Conservation (phyloP, 2,113 vertebrate species). For the Centropus bengalensis region DNA sequence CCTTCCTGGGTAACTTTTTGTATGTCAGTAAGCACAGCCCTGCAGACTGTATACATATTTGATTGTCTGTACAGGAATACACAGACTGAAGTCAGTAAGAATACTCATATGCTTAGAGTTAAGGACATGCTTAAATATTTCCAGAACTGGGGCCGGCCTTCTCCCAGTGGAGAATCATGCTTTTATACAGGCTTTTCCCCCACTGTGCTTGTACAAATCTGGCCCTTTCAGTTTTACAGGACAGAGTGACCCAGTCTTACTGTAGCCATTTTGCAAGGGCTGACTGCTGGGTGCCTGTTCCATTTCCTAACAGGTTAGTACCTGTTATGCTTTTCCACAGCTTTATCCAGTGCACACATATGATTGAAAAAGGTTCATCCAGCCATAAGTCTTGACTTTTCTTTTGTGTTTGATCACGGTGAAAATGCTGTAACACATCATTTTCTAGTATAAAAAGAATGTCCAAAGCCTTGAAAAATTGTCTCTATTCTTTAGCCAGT, state of each 20-base stretch:
- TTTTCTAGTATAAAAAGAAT: slow-evolving; percentile 24
- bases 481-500: slow-evolving; percentile 16
- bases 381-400: slow-evolving; percentile 42
- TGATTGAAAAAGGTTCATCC: neutral
- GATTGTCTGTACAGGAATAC: neutral
- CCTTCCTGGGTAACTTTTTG: neutral
- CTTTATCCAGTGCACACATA: neutral
- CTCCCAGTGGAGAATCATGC: neutral
- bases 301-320: neutral
- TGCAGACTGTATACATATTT: neutral
- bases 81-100: neutral
- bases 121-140: slow-evolving; percentile 19
- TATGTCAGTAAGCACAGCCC: neutral
- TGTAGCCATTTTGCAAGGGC: slow-evolving; percentile 38
- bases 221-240: slow-evolving; percentile 53
- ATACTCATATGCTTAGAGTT: slow-evolving; percentile 5
- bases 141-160: neutral
- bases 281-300: slow-evolving; percentile 36
- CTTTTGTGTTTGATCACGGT: neutral
- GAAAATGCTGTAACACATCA: neutral
- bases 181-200: slow-evolving; percentile 12
- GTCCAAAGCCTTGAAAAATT: slow-evolving; percentile 32
- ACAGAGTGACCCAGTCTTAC: neutral
- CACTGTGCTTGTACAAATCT: slow-evolving; percentile 29
- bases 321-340: neutral